These are phyloP conservation scores for Galerucella calmariensis DNA, from an alignment of 2,888 invertebrate species.

Conservation along the genomic window DNA sequence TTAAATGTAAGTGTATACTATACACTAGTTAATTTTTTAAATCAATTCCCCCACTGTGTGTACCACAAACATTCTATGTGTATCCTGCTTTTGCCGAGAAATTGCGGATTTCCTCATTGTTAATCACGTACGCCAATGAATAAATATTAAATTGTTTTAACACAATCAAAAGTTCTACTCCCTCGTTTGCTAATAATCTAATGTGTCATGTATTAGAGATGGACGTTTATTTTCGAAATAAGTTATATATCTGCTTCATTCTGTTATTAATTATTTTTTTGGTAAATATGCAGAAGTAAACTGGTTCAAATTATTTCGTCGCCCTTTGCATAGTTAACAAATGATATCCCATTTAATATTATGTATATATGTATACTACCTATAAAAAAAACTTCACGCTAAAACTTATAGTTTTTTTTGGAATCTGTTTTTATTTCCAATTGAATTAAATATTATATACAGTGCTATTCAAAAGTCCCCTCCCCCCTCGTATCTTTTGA, in stretches of 20 bases:
- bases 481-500: no score
- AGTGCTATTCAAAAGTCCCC: no score
- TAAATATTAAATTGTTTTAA: slow-evolving; percentile 44
- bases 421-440: no score
- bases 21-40: slow-evolving; percentile 18
- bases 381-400: no score
- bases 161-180: slow-evolving; percentile 43
- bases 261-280: neutral
- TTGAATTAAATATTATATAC: no score
- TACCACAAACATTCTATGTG: neutral
- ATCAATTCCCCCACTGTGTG: neutral
- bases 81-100: slow-evolving; percentile 19
- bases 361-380: no score
- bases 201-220: slow-evolving; percentile 9
- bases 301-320: no score
- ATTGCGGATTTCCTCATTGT: slow-evolving; percentile 36
- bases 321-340: no score
- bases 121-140: slow-evolving; percentile 41
- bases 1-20: slow-evolving; percentile 7
- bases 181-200: slow-evolving; percentile 40
- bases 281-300: neutral
- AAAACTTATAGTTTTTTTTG: no score
- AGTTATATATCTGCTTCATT: neutral
- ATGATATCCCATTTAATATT: no score
- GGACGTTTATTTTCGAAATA: neutral